Evolutionary conservation across 2,113 vertebrate species (phyloP).

Genomic region (Osmerus eperlanus): DNA sequence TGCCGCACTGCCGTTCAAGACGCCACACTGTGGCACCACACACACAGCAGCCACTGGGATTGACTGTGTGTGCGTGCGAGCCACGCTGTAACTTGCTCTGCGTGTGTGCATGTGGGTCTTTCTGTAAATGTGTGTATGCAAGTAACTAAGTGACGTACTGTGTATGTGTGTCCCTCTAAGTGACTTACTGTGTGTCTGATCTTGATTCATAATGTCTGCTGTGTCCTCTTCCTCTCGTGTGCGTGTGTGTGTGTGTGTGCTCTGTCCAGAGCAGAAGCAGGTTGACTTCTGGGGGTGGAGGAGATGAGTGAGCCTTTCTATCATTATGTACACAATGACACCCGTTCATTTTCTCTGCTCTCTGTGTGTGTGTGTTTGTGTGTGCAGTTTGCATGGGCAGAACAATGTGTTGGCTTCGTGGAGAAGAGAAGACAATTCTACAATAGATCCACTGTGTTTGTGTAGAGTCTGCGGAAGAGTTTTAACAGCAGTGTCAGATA

Average conservation of each 20-base stretch:
- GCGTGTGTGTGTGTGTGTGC: constrained; percentile 23
- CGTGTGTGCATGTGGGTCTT: neutral
- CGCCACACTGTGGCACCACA: neutral
- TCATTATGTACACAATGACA: constrained; percentile 61
- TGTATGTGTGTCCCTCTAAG: neutral
- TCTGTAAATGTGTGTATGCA: too few relatives aligned
- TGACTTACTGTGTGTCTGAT: neutral
- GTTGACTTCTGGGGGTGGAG: constrained; percentile 32
- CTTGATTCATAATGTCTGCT: constrained; percentile 3
- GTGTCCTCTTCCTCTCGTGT: constrained; percentile 13
- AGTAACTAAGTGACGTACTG: too few relatives aligned
- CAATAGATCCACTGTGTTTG: constrained; percentile 45
- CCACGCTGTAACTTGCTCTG: neutral
- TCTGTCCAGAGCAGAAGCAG: constrained; percentile 28
- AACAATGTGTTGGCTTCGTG: constrained; percentile 47
- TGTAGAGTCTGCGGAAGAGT: constrained; percentile 4
- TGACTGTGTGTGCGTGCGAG: too few relatives aligned
- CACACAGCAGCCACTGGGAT: too few relatives aligned
- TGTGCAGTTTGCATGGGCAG: constrained; percentile 44
- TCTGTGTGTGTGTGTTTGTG: constrained; percentile 48
- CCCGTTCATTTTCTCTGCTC: constrained; percentile 59
- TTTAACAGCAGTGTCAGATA: constrained; percentile 19
- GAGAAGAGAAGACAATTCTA: constrained; percentile 43
- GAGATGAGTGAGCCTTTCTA: constrained; percentile 37
- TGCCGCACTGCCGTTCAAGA: constrained; percentile 31